Evolutionary conservation across 2,797 vertebrate species (phyloP), one percentile per base, ranked within the genome.

Genomic region (Ceryle rudis): DNA sequence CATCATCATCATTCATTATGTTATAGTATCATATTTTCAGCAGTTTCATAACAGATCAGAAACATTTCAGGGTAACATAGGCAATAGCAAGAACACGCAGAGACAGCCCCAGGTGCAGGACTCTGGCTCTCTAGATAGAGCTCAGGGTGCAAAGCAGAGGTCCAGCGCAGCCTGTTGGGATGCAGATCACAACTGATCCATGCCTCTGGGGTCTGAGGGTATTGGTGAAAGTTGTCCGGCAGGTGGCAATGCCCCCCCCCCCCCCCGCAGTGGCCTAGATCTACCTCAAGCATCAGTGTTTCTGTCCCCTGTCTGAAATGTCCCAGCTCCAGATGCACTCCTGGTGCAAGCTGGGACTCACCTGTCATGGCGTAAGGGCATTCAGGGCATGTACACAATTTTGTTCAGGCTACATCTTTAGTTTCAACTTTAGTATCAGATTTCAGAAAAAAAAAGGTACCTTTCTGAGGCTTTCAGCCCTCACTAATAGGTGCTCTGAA

Each of bases 221-320:
- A 28, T 39, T 55, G 46, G 11, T 31, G 41, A 47, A 41, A 67
- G 33, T 4, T n/a, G 26, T 28, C 57, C 33, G 80, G 52, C 11
- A 52, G 35, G 79, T 57, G 72, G 44, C 44, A 71, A 44, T 4
- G 21, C 6, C 5, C 3, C 2, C 12, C 46, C 42, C 3, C 3
- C 5, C 1, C 5, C 23, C 7, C 25, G 14, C 31, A 28, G 21
- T 1, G 20, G 39, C 39, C 14, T 52, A 55, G 29, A 21, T 11
- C 39, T 22, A 42, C 26, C 33, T 6, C 33, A 23, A 46, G 51
- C 37, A 61, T 0, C 0, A 21, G 11, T 0, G 0, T 17, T 28
- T 74, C 65, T 15, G 51, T 52, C 10, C 14, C 9, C 44, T 46
- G 5, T 42, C 47, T 25, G 54, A 52, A 28, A n/a, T 1, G 11